A percentile compares a stretch with the other conserved stretches of the same genome.
These are phyloP conservation scores for Sebastes taczanowskii DNA, from an alignment of 2,797 vertebrate species.

Conservation along the genomic window DNA sequence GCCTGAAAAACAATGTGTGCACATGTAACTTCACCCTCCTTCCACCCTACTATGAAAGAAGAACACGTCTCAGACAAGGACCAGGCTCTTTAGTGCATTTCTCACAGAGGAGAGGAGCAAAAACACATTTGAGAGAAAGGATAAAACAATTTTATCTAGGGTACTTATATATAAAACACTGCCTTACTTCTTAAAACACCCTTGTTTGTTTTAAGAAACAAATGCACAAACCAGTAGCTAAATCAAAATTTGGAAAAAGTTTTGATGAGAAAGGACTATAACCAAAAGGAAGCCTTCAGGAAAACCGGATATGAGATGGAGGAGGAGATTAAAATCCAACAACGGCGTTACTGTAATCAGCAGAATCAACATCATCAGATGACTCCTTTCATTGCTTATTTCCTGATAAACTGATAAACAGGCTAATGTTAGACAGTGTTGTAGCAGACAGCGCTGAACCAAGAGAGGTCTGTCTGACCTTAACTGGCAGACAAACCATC, in stretches of 20 bases:
- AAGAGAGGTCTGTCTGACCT: constrained; percentile 45
- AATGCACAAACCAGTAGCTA: neutral
- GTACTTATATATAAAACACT: neutral
- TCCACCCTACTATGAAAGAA: constrained; percentile 5
- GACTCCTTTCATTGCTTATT: constrained; percentile 21
- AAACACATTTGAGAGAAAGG: constrained; percentile 6
- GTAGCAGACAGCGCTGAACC: constrained; percentile 3
- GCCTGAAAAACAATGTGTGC: constrained; percentile 45
- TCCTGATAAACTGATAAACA: constrained; percentile 1
- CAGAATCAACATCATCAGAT: constrained; percentile 27
- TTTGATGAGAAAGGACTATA: constrained; percentile 1
- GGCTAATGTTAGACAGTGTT: constrained; percentile 22
- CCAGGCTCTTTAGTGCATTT: constrained; percentile 44
- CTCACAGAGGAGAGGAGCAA: constrained; percentile 36
- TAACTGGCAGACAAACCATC: constrained; percentile 11
- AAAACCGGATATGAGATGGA: neutral
- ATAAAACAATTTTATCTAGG: neutral
- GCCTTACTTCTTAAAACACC: neutral
- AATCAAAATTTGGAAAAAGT: neutral
- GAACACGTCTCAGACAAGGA: constrained; percentile 26
- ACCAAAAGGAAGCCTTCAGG: neutral
- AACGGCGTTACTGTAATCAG: constrained; percentile 6
- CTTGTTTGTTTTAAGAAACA: neutral
- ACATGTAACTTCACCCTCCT: constrained; percentile 19
- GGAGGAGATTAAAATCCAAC: neutral